Percentiles rank a stretch among this genome's conserved stretches.
These are phyloP conservation scores for Platichthys flesus DNA, from an alignment of 2,113 vertebrate species.

Conservation along the genomic window DNA sequence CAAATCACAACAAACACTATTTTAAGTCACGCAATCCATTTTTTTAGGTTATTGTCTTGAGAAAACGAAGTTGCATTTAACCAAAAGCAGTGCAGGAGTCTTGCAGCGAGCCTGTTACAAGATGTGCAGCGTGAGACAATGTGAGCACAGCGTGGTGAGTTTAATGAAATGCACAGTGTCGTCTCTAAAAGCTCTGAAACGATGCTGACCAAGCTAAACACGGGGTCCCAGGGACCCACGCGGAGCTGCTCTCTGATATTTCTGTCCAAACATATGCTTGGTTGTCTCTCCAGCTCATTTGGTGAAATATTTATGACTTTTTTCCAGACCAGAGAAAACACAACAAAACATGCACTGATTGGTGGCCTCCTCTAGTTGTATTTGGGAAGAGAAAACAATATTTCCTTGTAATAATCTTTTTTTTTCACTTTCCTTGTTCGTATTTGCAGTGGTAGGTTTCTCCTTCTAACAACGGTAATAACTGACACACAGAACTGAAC, in stretches of 20 bases:
- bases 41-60: neutral
- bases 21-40: neutral
- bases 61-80: slow-evolving; percentile 17
- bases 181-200: slow-evolving; percentile 33
- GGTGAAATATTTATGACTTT: neutral
- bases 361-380: neutral
- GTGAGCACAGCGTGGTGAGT: slow-evolving; percentile 2
- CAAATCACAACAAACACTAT: slow-evolving; percentile 22
- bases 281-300: slow-evolving; percentile 1
- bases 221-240: slow-evolving; percentile 10
- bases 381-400: neutral
- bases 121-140: neutral
- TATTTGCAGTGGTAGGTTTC: neutral
- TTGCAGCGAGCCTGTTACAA: slow-evolving; percentile 11
- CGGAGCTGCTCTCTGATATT: slow-evolving; percentile 14
- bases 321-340: neutral
- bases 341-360: neutral
- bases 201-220: slow-evolving; percentile 38
- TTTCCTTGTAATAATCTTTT: neutral
- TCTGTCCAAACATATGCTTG: slow-evolving; percentile 17
- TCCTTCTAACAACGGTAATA: neutral
- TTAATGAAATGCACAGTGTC: slow-evolving; percentile 50
- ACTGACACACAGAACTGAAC: neutral
- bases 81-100: neutral
- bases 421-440: neutral